Evolutionary conservation across 2,888 invertebrate species (phyloP).

Genomic region (Fissipunctia ypsillon): DNA sequence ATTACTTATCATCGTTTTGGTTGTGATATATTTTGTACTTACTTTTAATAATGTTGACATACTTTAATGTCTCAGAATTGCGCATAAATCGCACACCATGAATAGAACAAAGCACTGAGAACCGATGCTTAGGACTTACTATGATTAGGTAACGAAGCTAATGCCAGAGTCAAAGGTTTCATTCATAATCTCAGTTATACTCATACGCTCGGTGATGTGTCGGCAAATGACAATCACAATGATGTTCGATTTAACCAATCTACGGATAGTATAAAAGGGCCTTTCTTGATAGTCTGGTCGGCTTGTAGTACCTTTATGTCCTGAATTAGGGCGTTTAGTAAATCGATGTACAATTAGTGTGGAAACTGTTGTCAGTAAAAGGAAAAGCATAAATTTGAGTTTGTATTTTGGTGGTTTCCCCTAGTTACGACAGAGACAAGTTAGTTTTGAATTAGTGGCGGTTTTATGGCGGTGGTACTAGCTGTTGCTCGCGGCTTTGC

Average conservation of each 20-base stretch:
- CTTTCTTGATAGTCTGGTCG: not conserved
- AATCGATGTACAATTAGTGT: not conserved
- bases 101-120: constrained; percentile 52
- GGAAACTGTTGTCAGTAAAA: not conserved
- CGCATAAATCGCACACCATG: constrained; percentile 23
- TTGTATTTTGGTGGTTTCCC: not conserved
- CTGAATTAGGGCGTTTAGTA: not conserved
- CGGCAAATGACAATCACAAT: constrained; percentile 69
- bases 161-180: constrained; percentile 61
- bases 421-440: too few species aligned
- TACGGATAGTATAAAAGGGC: not conserved
- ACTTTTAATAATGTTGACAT: constrained; percentile 7
- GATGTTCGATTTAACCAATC: constrained; percentile 31
- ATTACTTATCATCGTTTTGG: not conserved
- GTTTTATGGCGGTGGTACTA: too few species aligned
- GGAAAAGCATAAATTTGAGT: not conserved
- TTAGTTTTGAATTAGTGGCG: not conserved
- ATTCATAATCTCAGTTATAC: constrained; percentile 53
- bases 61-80: constrained; percentile 1
- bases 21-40: not conserved
- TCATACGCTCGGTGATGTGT: constrained; percentile 28
- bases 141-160: constrained; percentile 59
- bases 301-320: not conserved
- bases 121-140: constrained; percentile 43
- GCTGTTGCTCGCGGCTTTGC: too few species aligned